phyloP scores from a whole-genome alignment of 2,797 vertebrate genomes.

The Sebastes goodei region DNA sequence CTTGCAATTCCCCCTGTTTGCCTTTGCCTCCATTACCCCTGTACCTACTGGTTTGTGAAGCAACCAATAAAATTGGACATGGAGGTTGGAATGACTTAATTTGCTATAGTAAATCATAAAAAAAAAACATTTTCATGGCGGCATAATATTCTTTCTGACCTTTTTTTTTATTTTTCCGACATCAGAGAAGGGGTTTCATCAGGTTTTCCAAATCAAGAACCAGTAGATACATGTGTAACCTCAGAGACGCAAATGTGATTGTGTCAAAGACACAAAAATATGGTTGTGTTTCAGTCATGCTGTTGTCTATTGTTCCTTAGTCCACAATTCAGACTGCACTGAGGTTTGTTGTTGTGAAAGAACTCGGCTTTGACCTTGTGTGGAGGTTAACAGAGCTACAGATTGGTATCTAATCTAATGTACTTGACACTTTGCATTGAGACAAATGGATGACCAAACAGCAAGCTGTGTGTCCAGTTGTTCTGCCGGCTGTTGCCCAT shows the following conservation, averaged over 20 bases:
- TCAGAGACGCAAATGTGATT: slow-evolving; percentile 26
- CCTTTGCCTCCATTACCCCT: slow-evolving; percentile 66
- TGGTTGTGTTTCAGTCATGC: slow-evolving; percentile 25
- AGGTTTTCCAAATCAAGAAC: slow-evolving; percentile 67
- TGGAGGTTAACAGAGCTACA: slow-evolving; percentile 20
- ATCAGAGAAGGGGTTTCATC: slow-evolving; percentile 29
- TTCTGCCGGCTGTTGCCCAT: slow-evolving; percentile 17
- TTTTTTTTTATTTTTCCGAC: slow-evolving; percentile 21
- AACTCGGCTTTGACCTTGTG: slow-evolving; percentile 38
- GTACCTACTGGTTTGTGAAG: slow-evolving; percentile 84
- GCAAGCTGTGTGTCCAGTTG: not conserved
- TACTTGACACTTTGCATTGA: slow-evolving; percentile 38
- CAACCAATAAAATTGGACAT: slow-evolving; percentile 81
- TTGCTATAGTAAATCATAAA: slow-evolving; percentile 1
- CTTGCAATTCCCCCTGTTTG: slow-evolving; percentile 20
- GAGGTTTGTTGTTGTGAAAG: slow-evolving; percentile 19
- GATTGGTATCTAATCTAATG: slow-evolving; percentile 30
- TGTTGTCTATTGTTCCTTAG: not conserved
- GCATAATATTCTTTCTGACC: slow-evolving; percentile 13
- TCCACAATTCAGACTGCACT: not conserved
- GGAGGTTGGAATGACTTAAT: slow-evolving; percentile 64
- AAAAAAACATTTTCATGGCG: not conserved
- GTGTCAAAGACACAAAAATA: slow-evolving; percentile 7
- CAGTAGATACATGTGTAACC: slow-evolving; percentile 82
- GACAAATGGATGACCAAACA: slow-evolving; percentile 46